These are phyloP conservation scores for Tokudaia muenninki DNA, from an alignment of 2,797 vertebrate genomes.

Conservation along the genomic window DNA sequence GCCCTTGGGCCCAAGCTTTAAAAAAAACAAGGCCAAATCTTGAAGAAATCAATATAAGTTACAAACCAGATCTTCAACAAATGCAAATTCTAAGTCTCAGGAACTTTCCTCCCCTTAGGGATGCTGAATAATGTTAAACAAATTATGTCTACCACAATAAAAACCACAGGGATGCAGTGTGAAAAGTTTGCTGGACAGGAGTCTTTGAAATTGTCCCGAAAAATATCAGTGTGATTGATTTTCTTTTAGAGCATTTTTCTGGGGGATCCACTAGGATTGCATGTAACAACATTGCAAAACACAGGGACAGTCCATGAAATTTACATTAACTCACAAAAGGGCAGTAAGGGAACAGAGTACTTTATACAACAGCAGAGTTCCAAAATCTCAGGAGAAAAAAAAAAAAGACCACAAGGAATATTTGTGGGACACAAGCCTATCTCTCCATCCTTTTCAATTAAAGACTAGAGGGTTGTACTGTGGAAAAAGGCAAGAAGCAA, in stretches of 20 bases:
- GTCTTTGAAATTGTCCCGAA: not conserved
- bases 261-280: not conserved
- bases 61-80: conserved; percentile 50
- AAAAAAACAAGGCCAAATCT: conserved; percentile 66
- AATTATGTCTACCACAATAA: not conserved
- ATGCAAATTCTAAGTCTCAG: conserved; percentile 43
- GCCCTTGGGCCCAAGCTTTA: conserved; percentile 27
- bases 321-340: not conserved
- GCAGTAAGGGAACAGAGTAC: not conserved
- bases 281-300: not conserved
- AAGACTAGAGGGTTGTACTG: not conserved
- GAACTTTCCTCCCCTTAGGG: not conserved
- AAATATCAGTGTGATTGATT: not conserved
- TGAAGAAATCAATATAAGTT: conserved; percentile 59
- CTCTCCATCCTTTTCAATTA: conserved; percentile 5
- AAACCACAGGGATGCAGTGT: not conserved
- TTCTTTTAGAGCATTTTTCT: conserved; percentile 4
- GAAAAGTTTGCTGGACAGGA: not conserved
- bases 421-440: conserved; percentile 32
- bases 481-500: not conserved
- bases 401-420: not conserved
- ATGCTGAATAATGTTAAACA: not conserved
- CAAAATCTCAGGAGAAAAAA: not conserved
- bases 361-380: not conserved
- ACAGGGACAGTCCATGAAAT: not conserved